phyloP scores from a whole-genome alignment of 2,888 invertebrate species.

The Octodonta nipae region DNA sequence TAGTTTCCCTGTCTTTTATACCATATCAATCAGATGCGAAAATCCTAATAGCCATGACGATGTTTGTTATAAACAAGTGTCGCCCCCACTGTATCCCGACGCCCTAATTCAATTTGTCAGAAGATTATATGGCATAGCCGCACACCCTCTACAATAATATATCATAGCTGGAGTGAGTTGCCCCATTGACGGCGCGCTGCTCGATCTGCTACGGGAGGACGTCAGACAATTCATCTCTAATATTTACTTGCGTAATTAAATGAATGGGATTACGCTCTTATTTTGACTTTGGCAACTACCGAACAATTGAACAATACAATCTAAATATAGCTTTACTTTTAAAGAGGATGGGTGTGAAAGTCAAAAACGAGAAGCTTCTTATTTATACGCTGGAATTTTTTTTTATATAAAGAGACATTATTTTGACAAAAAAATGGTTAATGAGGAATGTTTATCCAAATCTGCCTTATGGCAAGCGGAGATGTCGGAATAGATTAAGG shows the following conservation, averaged over 20 bases:
- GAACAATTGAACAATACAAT: no score
- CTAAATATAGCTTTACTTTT: no score
- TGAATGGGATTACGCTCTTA: no score
- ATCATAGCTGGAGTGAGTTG: conserved; percentile 32
- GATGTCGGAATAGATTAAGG: no score
- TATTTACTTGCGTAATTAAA: conserved; percentile 11
- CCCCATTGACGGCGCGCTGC: conserved; percentile 21
- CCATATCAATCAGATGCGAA: conserved; percentile 29
- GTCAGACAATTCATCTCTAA: conserved; percentile 15
- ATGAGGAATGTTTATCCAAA: no score
- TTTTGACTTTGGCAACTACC: no score
- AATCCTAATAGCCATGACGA: conserved; percentile 33
- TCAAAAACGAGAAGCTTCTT: no score
- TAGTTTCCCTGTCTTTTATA: conserved; percentile 16
- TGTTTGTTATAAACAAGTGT: conserved; percentile 39
- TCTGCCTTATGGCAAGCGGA: no score
- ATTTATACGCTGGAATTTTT: no score
- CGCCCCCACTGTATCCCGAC: conserved; percentile 32
- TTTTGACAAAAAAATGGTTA: no score
- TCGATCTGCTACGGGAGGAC: conserved; percentile 18
- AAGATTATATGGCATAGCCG: conserved; percentile 38
- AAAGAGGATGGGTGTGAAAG: no score
- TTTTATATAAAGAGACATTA: no score
- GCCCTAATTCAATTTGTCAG: conserved; percentile 40
- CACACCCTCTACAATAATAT: conserved; percentile 35